Percentiles rank a stretch among this genome's conserved stretches.
Conservation (phyloP, 2,113 vertebrate species). For the Mormyrus iriodes region DNA sequence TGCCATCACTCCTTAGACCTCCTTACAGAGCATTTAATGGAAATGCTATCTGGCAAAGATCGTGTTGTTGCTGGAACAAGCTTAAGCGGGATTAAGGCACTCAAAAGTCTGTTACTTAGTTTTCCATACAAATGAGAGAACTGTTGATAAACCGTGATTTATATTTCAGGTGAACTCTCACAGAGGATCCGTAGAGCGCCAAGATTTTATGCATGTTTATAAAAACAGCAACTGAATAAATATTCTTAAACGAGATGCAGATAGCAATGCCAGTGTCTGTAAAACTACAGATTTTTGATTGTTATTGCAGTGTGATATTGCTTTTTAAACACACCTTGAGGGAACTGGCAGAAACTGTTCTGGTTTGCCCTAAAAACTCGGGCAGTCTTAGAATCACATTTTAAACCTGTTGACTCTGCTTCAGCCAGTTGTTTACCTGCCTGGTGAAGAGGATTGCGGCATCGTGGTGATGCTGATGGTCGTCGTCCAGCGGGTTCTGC, state of each 20-base stretch:
- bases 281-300: background rate
- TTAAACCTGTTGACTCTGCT: background rate
- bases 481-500: constrained; percentile 82
- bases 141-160: background rate
- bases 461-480: constrained; percentile 84
- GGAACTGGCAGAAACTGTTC: background rate
- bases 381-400: background rate
- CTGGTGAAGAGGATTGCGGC: constrained; percentile 96
- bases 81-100: background rate
- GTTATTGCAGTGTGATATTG: background rate
- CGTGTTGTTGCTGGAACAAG: background rate
- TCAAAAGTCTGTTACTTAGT: background rate
- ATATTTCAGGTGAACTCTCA: background rate
- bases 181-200: background rate
- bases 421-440: constrained; percentile 69
- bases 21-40: background rate
- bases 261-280: background rate
- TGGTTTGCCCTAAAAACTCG: background rate
- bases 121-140: background rate
- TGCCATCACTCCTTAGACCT: background rate
- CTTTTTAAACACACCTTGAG: background rate
- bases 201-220: background rate
- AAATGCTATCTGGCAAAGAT: background rate
- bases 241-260: background rate
- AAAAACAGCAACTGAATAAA: constrained; percentile 4